Evolutionary conservation across 23 tunicate genomes (phyloP), one percentile per base, ranked within the genome.

Genomic region (Trididemnum miniatum): DNA sequence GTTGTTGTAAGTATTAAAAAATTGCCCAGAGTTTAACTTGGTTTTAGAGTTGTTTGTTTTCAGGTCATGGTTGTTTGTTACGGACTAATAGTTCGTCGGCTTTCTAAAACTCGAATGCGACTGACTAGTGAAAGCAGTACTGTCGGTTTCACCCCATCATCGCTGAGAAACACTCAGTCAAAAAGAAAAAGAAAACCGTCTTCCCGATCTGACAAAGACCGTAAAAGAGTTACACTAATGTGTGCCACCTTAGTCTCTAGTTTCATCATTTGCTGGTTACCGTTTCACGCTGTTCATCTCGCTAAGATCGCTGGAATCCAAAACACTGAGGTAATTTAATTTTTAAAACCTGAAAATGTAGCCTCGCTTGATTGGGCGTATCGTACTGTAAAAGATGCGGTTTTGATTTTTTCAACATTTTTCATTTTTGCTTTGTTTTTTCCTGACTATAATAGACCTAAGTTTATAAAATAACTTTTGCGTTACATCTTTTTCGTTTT

Each of bases 211-310:
- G 75, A 33, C 50, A 59, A 64, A 34, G 73, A 80, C 49, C 23
- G 83, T 1, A 33, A 31, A 80, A 39, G 71, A 12, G 71, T 80
- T 5, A 80, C 83, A 20, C 35, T 64, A 18, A 80, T 80, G 83
- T 60, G 83, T 28, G 83, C 73, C 18, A 35, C 71, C 1, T 64
- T 80, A 26, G 83, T 80, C 1, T 20, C 51, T 34, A 31, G 71
- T 44, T 80, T 80, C 26, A 73, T 80, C 12, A 63, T 80, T 59
- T 80, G 83, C 30, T 80, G 83, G 83, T 35, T 80, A 22, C 83
- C 83, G 20, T 80, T 62, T 35, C 83, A 80, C 24, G 72, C 83
- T 2, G 51, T 80, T 18, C 83, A 80, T 23, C 1, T 80, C 1
- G 72, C 72, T 18, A 80, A 80, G 51, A 33, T 80, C 20, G 52